phyloP scores from a whole-genome alignment of 1,140 invertebrate species.

The Solenopsis invicta region DNA sequence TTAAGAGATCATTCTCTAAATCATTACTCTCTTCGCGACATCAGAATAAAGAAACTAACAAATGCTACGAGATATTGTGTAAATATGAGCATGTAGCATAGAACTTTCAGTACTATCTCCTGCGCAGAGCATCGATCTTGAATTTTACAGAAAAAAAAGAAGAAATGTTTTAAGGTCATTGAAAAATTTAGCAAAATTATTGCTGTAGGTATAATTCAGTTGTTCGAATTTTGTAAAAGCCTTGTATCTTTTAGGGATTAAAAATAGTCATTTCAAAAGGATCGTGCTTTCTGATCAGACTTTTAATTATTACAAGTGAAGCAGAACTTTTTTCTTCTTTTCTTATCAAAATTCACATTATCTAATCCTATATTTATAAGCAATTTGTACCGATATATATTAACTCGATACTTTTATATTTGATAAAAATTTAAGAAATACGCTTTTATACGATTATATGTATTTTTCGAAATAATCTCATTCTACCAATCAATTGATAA shows the following conservation, averaged over 20 bases:
- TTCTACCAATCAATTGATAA: background rate
- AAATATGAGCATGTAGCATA: slow-evolving; percentile 64
- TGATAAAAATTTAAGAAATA: slow-evolving; percentile 36
- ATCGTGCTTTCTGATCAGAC: background rate
- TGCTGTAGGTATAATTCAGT: background rate
- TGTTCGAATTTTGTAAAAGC: background rate
- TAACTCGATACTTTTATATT: slow-evolving; percentile 46
- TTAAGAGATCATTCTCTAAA: slow-evolving; percentile 57
- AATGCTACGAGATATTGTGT: slow-evolving; percentile 63
- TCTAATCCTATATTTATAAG: slow-evolving; percentile 37
- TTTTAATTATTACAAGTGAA: background rate
- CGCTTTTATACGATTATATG: background rate
- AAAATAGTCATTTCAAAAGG: background rate
- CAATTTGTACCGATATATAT: slow-evolving; percentile 14
- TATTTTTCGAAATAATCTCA: slow-evolving; percentile 12
- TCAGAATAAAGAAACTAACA: slow-evolving; percentile 21
- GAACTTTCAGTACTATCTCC: slow-evolving; percentile 19
- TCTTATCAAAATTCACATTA: background rate
- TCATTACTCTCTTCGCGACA: slow-evolving; percentile 12
- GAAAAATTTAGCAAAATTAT: background rate
- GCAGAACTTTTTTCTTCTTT: background rate
- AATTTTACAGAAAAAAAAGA: background rate
- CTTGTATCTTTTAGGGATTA: background rate
- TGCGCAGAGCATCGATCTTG: background rate
- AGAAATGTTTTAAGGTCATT: background rate